A percentile compares a stretch with the other conserved stretches of the same genome.
Evolutionary conservation across 2,113 vertebrate genomes (phyloP).

Genomic region (Prionailurus viverrinus): DNA sequence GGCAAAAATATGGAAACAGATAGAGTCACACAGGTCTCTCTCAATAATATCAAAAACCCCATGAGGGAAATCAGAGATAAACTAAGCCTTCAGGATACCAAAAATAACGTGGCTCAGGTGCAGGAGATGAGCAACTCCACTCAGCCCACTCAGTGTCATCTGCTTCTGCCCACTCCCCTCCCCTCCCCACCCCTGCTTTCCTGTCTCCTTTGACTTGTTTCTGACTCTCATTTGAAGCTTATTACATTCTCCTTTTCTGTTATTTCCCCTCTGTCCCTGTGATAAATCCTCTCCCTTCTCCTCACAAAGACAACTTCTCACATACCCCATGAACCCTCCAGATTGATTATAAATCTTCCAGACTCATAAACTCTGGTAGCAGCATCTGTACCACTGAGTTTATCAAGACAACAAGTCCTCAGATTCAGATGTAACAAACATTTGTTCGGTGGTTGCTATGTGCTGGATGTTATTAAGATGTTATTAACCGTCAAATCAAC

Average conservation of each 20-base stretch:
- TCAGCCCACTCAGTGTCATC: neutral
- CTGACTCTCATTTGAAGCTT: neutral
- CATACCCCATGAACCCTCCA: neutral
- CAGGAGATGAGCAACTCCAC: neutral
- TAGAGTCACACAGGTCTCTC: conserved; percentile 30
- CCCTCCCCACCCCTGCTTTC: neutral
- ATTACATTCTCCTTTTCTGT: neutral
- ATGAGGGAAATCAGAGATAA: conserved; percentile 37
- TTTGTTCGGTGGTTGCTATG: neutral
- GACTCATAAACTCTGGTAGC: neutral
- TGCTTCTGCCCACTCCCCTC: neutral
- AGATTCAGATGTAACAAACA: neutral
- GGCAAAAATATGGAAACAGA: conserved; percentile 54
- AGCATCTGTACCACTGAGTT: neutral
- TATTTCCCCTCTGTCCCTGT: neutral
- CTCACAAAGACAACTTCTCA: neutral
- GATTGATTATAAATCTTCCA: neutral
- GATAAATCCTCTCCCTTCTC: neutral
- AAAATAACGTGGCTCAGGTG: conserved; percentile 59
- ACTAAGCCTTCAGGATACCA: conserved; percentile 28
- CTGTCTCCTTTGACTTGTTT: neutral
- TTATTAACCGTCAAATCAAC: neutral
- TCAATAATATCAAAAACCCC: conserved; percentile 54
- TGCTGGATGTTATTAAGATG: neutral
- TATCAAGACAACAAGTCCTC: neutral